These are phyloP conservation scores for Paramormyrops hopkinsi DNA, from an alignment of 2,797 vertebrate genomes.

Conservation along the genomic window DNA sequence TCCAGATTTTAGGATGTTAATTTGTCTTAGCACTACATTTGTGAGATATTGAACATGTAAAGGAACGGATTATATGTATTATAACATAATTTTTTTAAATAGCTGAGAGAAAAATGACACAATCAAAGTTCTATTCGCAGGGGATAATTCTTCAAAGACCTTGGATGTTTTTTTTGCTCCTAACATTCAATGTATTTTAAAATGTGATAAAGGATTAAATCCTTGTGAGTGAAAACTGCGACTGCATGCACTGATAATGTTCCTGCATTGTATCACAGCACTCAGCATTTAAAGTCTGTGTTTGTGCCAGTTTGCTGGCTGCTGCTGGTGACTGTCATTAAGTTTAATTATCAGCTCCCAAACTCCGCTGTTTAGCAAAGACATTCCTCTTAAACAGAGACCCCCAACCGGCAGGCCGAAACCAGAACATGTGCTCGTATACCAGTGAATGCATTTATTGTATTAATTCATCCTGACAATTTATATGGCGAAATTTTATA, in stretches of 20 bases:
- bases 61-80: neutral
- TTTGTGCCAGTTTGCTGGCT: neutral
- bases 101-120: neutral
- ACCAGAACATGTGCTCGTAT: neutral
- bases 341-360: constrained; percentile 4
- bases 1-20: neutral
- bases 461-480: neutral
- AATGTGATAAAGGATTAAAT: neutral
- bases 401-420: neutral
- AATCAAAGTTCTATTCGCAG: neutral
- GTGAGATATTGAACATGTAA: neutral
- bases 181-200: neutral
- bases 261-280: neutral
- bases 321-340: neutral
- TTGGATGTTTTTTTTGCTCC: neutral
- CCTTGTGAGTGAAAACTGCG: neutral
- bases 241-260: neutral
- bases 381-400: neutral
- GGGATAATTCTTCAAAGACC: neutral
- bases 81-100: neutral
- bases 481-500: neutral
- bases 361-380: neutral
- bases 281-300: neutral
- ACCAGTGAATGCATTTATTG: neutral
- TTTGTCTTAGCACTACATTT: neutral